A percentile compares a stretch with the other conserved stretches of the same genome.
phyloP scores from a whole-genome alignment of 2,797 vertebrate genomes.

The Lutjanus campechanus region DNA sequence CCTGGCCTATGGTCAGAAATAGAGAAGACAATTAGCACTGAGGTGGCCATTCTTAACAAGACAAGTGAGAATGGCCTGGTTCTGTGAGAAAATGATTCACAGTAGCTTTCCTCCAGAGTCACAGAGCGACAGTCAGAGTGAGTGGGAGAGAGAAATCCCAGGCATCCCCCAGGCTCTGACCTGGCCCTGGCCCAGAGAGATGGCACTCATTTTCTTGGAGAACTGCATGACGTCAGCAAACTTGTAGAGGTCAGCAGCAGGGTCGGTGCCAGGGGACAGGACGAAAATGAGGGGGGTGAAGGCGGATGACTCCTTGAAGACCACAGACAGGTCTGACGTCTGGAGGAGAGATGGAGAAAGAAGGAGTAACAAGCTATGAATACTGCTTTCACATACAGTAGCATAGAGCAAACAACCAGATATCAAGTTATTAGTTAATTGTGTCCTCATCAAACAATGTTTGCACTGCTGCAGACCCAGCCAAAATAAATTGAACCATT shows the following conservation, averaged over 20 bases:
- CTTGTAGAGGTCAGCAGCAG: slow-evolving; percentile 92
- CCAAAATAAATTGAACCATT: not conserved
- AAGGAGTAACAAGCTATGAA: not conserved
- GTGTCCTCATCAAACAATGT: not conserved
- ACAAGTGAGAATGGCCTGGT: slow-evolving; percentile 49
- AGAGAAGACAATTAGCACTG: slow-evolving; percentile 67
- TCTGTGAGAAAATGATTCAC: slow-evolving; percentile 42
- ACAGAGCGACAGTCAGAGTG: slow-evolving; percentile 18
- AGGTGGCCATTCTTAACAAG: slow-evolving; percentile 59
- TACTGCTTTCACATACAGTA: not conserved
- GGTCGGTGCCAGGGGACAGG: slow-evolving; percentile 93
- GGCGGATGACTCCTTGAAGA: slow-evolving; percentile 90
- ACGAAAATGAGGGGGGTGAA: slow-evolving; percentile 91
- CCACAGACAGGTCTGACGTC: slow-evolving; percentile 88
- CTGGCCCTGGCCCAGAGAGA: slow-evolving; percentile 95
- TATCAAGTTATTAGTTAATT: not conserved
- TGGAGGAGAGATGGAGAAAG: slow-evolving; percentile 64
- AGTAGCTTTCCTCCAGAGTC: slow-evolving; percentile 26
- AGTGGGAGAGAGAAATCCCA: slow-evolving; percentile 29
- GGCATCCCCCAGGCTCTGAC: slow-evolving; percentile 76
- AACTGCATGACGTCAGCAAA: slow-evolving; percentile 95
- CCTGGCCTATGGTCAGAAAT: slow-evolving; percentile 47
- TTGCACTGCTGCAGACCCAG: slow-evolving; percentile 15
- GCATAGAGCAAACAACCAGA: not conserved
- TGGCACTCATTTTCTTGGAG: slow-evolving; percentile 91